phyloP scores from a whole-genome alignment of 1,140 invertebrate genomes.

The Camponotus floridanus region DNA sequence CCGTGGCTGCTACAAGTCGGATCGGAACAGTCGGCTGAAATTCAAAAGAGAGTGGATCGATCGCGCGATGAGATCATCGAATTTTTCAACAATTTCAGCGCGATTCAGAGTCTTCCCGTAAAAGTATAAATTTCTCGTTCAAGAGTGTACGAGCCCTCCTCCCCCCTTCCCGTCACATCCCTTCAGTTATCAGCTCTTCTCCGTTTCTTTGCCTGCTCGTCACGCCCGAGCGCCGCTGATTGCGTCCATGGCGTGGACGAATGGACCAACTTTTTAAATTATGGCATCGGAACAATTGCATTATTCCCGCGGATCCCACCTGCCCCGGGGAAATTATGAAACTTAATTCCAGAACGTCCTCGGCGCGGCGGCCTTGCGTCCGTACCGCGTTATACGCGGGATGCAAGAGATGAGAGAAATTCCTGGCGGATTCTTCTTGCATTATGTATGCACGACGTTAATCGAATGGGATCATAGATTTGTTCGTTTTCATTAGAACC shows the following conservation, averaged over 20 bases:
- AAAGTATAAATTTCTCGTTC: constrained; percentile 25
- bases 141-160: background rate
- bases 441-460: constrained; percentile 59
- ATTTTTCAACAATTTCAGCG: constrained; percentile 1
- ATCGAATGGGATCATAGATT: constrained; percentile 52
- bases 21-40: constrained; percentile 93
- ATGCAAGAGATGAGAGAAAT: constrained; percentile 58
- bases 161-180: background rate
- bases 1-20: constrained; percentile 96
- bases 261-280: constrained; percentile 83
- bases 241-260: constrained; percentile 78
- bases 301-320: constrained; percentile 75
- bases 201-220: constrained; percentile 15
- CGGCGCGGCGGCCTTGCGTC: constrained; percentile 25
- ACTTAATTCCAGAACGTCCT: constrained; percentile 77
- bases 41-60: constrained; percentile 7
- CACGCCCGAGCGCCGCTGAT: constrained; percentile 72
- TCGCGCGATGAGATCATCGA: background rate
- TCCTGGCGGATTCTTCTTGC: constrained; percentile 59
- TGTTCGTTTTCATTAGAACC: constrained; percentile 59
- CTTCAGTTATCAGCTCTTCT: constrained; percentile 40
- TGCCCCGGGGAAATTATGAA: constrained; percentile 79
- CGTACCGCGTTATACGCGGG: constrained; percentile 41
- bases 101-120: background rate
- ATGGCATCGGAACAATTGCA: constrained; percentile 79